Evolutionary conservation across 2,113 vertebrate genomes (phyloP), one percentile per base, ranked within the genome.

Genomic region (Balaeniceps rex): DNA sequence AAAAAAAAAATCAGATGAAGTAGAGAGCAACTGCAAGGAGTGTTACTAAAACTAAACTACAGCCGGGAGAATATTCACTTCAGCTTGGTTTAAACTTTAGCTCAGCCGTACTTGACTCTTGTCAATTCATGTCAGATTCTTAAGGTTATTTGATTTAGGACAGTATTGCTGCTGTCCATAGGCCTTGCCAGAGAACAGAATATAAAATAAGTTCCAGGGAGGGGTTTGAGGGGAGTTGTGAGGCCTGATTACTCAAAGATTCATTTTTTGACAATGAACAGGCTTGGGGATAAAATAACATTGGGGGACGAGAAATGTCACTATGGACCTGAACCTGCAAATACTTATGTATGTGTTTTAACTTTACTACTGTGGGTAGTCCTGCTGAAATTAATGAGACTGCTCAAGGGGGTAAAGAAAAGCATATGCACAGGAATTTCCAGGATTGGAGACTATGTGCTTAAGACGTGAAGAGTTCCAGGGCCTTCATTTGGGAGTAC

Each of bases 361-460:
- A 94, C 94, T 95, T 95, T 96, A 95, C 96, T 97, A 97, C 95
- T 89, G 96, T 94, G 96, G 88, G 95, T 93, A 87, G 88, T 83
- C 91, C 83, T 94, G 91, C 83, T 95, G 88, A 96, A 97, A 96
- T 96, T 97, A 97, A 97, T 95, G 90, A 92, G 83, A 85, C 58
- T 96, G 91, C 95, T 97, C 88, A 85, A 82, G 93, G 93, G 88
- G 83, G 93, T 94, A 96, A 97, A 85, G 86, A 89, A 95, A 95
- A 97, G 88, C 94, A 95, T 65, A 93, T 91, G 88, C 76, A 86
- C 70, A 96, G 87, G 87, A 94, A 93, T 97, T 96, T 95, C 94
- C 91, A 97, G 88, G 83, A 79, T 69, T 3, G 34, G 44, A 94
- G 92, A 46, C 4, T 82, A 49, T 93, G 94, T 84, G 92, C 88